A percentile compares a stretch with the other conserved stretches of the same genome.
These are phyloP conservation scores for Vandiemenella viatica DNA, from an alignment of 2,888 invertebrate species.

Conservation along the genomic window DNA sequence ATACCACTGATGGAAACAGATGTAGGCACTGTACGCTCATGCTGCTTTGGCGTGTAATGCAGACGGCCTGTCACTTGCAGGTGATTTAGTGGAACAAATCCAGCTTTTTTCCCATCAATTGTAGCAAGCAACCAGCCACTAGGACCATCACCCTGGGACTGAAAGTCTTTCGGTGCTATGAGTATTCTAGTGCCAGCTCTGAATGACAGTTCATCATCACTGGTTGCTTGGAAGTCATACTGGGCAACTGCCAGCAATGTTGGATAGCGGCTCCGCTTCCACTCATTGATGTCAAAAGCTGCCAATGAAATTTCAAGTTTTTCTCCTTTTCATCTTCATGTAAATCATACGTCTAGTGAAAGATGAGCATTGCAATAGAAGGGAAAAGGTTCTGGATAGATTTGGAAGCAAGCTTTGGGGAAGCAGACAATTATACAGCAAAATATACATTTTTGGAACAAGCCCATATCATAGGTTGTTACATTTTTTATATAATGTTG, in stretches of 20 bases:
- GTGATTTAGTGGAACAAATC: conserved; percentile 50
- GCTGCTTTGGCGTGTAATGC: background rate
- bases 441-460: too few relatives aligned
- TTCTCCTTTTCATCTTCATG: too few relatives aligned
- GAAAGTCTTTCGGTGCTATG: conserved; percentile 71
- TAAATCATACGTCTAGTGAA: too few relatives aligned
- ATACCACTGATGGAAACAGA: too few relatives aligned
- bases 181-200: conserved; percentile 58
- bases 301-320: too few relatives aligned
- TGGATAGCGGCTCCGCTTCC: conserved; percentile 40
- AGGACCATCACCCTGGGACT: conserved; percentile 51
- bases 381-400: too few relatives aligned
- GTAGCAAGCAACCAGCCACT: conserved; percentile 54
- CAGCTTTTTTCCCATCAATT: conserved; percentile 39
- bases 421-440: too few relatives aligned
- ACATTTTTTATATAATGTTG: too few relatives aligned
- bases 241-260: conserved; percentile 47
- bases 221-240: conserved; percentile 58
- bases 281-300: conserved; percentile 51
- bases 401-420: too few relatives aligned
- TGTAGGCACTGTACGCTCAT: too few relatives aligned
- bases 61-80: conserved; percentile 19
- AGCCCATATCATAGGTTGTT: too few relatives aligned
- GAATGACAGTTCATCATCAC: conserved; percentile 62
- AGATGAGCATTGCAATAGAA: too few relatives aligned